Percentiles rank a stretch among this genome's conserved stretches.
phyloP scores from a whole-genome alignment of 2,113 vertebrate species.

The Argyrosomus japonicus region DNA sequence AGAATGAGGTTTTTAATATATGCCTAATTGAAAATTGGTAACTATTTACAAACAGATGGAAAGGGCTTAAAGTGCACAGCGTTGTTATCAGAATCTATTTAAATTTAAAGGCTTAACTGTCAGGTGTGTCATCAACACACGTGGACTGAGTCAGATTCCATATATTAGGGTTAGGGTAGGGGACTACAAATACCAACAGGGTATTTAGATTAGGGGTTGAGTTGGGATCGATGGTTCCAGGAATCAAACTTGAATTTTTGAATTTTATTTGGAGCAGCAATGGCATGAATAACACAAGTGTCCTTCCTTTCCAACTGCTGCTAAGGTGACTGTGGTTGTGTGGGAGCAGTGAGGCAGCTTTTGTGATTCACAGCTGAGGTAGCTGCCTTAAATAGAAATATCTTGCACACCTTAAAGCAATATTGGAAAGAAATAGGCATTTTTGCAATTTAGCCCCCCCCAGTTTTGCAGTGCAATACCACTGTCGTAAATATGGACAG shows the following conservation, averaged over 20 bases:
- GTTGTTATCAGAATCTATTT: constrained; percentile 52
- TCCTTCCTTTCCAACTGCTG: background rate
- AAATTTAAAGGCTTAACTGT: constrained; percentile 45
- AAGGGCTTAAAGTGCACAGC: constrained; percentile 48
- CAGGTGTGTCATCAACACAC: constrained; percentile 21
- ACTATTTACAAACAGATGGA: constrained; percentile 72
- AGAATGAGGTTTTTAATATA: constrained; percentile 67
- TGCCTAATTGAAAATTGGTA: constrained; percentile 75
- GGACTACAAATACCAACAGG: too few species aligned
- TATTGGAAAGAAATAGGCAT: too few species aligned
- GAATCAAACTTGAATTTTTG: too few species aligned
- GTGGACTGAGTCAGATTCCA: constrained; percentile 28
- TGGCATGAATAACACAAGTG: background rate
- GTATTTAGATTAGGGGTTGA: too few species aligned
- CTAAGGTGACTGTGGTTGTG: background rate
- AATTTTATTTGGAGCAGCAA: background rate
- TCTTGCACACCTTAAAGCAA: constrained; percentile 5
- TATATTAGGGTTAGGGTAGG: background rate
- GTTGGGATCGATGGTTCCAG: too few species aligned
- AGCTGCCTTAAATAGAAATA: constrained; percentile 23
- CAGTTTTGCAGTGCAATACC: too few species aligned
- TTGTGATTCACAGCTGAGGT: constrained; percentile 17
- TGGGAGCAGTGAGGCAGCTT: background rate
- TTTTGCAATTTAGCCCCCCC: too few species aligned
- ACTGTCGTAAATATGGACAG: too few species aligned